These are phyloP conservation scores for Rhopalosiphum maidis DNA, from an alignment of 1,140 invertebrate species.

Conservation along the genomic window DNA sequence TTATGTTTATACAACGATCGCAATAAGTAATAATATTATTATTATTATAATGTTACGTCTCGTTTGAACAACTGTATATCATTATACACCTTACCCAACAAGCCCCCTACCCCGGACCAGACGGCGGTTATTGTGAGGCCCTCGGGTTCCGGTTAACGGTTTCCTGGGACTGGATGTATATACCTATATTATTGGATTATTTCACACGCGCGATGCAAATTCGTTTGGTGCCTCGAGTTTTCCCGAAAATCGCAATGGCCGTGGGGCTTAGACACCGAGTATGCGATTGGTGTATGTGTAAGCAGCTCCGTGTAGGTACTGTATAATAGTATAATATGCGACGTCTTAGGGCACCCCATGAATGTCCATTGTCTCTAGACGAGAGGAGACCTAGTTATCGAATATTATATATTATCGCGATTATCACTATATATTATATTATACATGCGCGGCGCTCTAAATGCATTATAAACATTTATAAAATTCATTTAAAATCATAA, in stretches of 20 bases:
- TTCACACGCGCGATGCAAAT: neutral
- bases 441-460: neutral
- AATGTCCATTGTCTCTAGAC: neutral
- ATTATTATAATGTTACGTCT: neutral
- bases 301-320: neutral
- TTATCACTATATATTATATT: neutral
- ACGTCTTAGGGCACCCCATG: neutral
- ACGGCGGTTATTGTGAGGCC: neutral
- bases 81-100: neutral
- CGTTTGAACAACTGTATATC: neutral
- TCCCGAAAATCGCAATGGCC: neutral
- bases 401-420: neutral
- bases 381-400: constrained; percentile 24
- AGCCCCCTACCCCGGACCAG: neutral
- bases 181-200: neutral
- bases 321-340: neutral
- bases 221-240: neutral
- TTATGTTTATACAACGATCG: neutral
- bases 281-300: neutral
- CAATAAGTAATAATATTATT: neutral
- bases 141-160: constrained; percentile 45
- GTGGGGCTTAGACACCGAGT: neutral
- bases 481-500: neutral
- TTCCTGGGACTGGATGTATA: neutral
- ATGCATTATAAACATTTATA: neutral